These are phyloP conservation scores for Thumatha senex DNA, from an alignment of 2,888 invertebrate genomes.

Conservation along the genomic window DNA sequence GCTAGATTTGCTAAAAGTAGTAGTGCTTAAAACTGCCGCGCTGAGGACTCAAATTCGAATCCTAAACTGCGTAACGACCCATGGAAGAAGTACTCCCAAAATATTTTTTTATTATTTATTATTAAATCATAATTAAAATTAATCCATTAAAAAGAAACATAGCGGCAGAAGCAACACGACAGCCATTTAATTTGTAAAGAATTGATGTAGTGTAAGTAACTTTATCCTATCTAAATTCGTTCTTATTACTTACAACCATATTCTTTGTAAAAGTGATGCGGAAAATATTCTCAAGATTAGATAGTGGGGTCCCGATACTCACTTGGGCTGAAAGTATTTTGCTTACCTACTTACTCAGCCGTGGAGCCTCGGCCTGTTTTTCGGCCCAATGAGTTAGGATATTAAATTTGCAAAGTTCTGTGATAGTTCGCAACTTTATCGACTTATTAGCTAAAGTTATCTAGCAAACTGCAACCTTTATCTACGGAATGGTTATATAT, in stretches of 20 bases:
- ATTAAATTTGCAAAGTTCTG: slow-evolving; percentile 48
- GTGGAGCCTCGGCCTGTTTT: slow-evolving; percentile 40
- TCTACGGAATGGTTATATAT: slow-evolving; percentile 22
- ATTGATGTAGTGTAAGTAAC: no score
- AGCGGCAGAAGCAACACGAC: no score
- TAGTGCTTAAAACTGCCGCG: no score
- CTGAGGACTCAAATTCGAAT: no score
- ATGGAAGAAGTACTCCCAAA: no score
- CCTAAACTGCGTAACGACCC: no score
- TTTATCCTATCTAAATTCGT: no score
- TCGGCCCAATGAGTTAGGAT: slow-evolving; percentile 47
- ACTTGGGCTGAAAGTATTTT: slow-evolving; percentile 25
- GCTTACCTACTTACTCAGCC: slow-evolving; percentile 25
- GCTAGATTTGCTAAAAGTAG: no score
- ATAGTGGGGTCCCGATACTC: slow-evolving; percentile 9
- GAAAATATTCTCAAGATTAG: neutral
- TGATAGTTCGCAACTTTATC: slow-evolving; percentile 45
- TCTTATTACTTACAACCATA: neutral
- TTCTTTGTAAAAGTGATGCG: neutral
- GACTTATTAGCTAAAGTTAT: slow-evolving; percentile 48
- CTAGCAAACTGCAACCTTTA: slow-evolving; percentile 29
- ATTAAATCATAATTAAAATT: no score
- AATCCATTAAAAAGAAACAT: no score
- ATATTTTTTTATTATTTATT: no score
- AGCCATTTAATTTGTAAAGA: no score